Evolutionary conservation across 2,113 vertebrate genomes (phyloP).

Genomic region (Psettodes erumei): DNA sequence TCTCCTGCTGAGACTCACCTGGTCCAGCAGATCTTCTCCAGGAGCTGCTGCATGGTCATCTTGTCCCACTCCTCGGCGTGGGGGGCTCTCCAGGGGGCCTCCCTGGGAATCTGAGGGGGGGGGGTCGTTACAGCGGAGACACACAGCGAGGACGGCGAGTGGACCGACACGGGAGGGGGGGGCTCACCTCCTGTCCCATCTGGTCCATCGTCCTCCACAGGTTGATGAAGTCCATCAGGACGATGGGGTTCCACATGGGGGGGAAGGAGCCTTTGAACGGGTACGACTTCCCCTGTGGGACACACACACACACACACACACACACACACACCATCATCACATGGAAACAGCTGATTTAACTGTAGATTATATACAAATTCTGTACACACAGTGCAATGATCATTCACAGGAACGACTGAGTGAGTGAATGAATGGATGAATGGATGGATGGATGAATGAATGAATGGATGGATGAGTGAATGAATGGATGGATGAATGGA

Average conservation of each 20-base stretch:
- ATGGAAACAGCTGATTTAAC: too few species aligned
- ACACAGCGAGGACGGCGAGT: not conserved
- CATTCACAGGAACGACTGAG: too few species aligned
- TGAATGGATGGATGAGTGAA: too few species aligned
- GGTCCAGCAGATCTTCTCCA: conserved; percentile 95
- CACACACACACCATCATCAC: not conserved
- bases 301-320: conserved; percentile 1
- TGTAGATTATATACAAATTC: too few species aligned
- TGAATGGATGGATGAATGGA: too few species aligned
- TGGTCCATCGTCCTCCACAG: conserved; percentile 94
- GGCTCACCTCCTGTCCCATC: conserved; percentile 96
- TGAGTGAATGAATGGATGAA: too few species aligned
- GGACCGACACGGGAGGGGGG: too few species aligned
- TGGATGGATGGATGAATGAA: too few species aligned
- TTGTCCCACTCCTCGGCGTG: conserved; percentile 95
- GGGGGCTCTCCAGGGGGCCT: conserved; percentile 95
- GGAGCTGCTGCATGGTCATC: conserved; percentile 93
- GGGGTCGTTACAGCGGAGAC: too few species aligned
- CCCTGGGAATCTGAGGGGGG: conserved; percentile 92
- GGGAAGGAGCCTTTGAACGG: conserved; percentile 91
- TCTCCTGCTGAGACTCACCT: conserved; percentile 83
- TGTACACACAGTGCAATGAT: too few species aligned
- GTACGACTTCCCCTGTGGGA: conserved; percentile 91
- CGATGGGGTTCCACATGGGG: conserved; percentile 91
- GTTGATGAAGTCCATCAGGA: conserved; percentile 93